Percentiles rank a stretch among this genome's conserved stretches.
These are phyloP conservation scores for Notamacropus eugenii DNA, from an alignment of 2,797 vertebrate genomes.

Conservation along the genomic window DNA sequence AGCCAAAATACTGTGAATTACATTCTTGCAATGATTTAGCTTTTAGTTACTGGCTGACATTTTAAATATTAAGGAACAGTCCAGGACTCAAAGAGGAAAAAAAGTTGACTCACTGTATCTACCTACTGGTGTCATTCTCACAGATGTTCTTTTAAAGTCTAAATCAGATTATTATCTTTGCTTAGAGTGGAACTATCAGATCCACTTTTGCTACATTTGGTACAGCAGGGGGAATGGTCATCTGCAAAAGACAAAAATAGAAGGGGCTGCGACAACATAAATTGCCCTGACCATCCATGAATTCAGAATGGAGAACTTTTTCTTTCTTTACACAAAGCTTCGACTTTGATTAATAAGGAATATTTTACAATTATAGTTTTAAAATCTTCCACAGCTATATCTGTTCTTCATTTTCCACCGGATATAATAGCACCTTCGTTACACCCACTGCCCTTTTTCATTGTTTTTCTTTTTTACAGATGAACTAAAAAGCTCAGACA, in stretches of 20 bases:
- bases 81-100: conserved; percentile 39
- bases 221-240: conserved; percentile 67
- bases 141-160: conserved; percentile 49
- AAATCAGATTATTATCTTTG: conserved; percentile 70
- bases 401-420: neutral
- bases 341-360: conserved; percentile 57
- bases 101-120: conserved; percentile 56
- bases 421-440: neutral
- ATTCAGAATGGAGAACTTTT: conserved; percentile 43
- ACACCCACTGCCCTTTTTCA: neutral
- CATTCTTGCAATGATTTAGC: conserved; percentile 69
- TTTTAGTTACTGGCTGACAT: conserved; percentile 63
- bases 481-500: conserved; percentile 53
- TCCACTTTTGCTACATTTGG: conserved; percentile 59
- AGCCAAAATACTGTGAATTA: conserved; percentile 81
- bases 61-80: conserved; percentile 63
- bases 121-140: conserved; percentile 31
- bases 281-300: conserved; percentile 46
- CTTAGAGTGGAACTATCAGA: conserved; percentile 57
- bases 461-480: neutral
- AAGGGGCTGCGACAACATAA: conserved; percentile 60
- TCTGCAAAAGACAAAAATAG: conserved; percentile 55
- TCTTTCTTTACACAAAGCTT: conserved; percentile 48
- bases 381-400: conserved; percentile 56
- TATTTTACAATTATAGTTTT: conserved; percentile 49